Conservation (phyloP, 2,888 invertebrate genomes). For the Campoletis raptor region DNA sequence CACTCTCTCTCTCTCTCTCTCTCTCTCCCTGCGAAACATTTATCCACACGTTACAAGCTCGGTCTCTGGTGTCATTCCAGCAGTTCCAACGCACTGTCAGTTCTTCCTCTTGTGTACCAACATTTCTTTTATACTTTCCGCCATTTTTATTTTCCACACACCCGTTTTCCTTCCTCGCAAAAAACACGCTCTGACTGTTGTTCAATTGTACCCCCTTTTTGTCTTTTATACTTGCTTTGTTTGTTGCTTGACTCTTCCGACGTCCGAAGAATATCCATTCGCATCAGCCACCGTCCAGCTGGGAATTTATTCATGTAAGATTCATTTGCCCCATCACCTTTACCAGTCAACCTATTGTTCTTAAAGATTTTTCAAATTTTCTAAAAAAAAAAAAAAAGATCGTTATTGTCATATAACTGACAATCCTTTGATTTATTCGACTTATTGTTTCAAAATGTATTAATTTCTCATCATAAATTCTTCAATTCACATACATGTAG, state of each 20-base stretch:
- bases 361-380: background rate
- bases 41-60: conserved; percentile 39
- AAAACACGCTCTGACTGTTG: conserved; percentile 25
- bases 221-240: conserved; percentile 39
- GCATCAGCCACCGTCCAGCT: conserved; percentile 31
- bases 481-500: background rate
- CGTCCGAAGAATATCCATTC: conserved; percentile 45
- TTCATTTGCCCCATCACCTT: background rate
- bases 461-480: background rate
- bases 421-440: background rate
- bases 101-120: conserved; percentile 28
- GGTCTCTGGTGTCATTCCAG: conserved; percentile 53
- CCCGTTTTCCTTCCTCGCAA: conserved; percentile 22
- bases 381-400: background rate
- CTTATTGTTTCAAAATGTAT: background rate
- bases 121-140: conserved; percentile 23
- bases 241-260: conserved; percentile 33
- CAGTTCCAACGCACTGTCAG: conserved; percentile 58
- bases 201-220: conserved; percentile 31
- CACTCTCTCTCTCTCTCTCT: background rate
- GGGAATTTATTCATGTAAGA: conserved; percentile 41
- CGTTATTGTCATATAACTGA: background rate
- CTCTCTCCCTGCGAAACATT: background rate
- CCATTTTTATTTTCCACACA: conserved; percentile 39
- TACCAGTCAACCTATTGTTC: background rate